phyloP scores from a whole-genome alignment of 2,888 invertebrate genomes.

The Drosophila robusta region DNA sequence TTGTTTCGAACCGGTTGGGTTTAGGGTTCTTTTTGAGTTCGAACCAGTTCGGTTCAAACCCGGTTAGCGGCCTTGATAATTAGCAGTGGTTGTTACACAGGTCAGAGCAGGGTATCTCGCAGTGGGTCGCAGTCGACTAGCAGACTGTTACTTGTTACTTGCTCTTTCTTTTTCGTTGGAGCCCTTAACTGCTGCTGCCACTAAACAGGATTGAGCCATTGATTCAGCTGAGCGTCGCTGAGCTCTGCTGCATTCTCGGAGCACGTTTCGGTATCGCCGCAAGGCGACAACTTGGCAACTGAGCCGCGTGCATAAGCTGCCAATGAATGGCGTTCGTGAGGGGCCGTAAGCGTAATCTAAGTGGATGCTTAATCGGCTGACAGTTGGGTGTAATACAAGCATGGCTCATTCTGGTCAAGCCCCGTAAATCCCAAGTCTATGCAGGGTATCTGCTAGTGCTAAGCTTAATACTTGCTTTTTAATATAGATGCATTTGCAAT shows the following conservation, averaged over 20 bases:
- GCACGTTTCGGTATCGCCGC: conserved; percentile 35
- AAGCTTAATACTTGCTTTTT: too few species aligned
- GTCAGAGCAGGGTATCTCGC: background rate
- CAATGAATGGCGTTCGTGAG: conserved; percentile 52
- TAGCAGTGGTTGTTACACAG: too few species aligned
- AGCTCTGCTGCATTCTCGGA: conserved; percentile 39
- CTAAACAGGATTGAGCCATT: conserved; percentile 51
- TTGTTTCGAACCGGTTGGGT: too few species aligned
- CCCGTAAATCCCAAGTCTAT: too few species aligned
- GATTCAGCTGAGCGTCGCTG: conserved; percentile 19
- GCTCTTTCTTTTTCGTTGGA: background rate
- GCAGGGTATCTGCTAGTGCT: too few species aligned
- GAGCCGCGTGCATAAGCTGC: conserved; percentile 39
- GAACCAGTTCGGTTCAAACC: too few species aligned
- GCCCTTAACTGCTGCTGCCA: conserved; percentile 43
- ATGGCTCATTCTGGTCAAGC: background rate
- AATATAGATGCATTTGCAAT: too few species aligned
- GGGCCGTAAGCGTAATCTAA: conserved; percentile 28
- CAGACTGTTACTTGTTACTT: background rate
- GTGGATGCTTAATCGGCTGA: conserved; percentile 15
- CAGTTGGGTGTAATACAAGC: conserved; percentile 1
- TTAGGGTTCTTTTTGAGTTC: too few species aligned
- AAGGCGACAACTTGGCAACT: conserved; percentile 28
- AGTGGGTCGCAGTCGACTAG: too few species aligned
- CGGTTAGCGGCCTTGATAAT: too few species aligned